Percentiles rank a stretch among this genome's conserved stretches.
Evolutionary conservation across 1,140 invertebrate genomes (phyloP).

Genomic region (Panagrolaimus sp.): DNA sequence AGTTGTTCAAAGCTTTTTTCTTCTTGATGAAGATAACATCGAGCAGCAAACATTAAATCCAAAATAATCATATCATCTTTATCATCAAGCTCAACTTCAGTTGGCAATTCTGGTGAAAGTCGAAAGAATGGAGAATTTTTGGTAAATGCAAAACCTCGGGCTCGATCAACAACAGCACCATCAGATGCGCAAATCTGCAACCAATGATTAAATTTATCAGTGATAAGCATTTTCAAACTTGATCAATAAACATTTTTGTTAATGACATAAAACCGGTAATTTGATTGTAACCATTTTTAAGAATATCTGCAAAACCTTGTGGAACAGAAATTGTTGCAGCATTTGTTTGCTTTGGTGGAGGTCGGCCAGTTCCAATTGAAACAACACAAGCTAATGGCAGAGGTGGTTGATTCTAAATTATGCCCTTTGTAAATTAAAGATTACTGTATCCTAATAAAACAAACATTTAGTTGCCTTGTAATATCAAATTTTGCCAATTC

Average conservation of each 20-base stretch:
- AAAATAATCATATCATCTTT: slow-evolving; percentile 27
- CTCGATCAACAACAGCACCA: slow-evolving; percentile 37
- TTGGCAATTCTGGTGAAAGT: slow-evolving; percentile 27
- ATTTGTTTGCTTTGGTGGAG: slow-evolving; percentile 62
- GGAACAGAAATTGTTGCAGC: slow-evolving; percentile 24
- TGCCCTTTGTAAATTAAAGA: background rate
- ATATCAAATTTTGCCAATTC: slow-evolving; percentile 81
- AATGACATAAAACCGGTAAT: slow-evolving; percentile 21
- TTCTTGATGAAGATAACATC: background rate
- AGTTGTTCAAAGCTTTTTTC: no score
- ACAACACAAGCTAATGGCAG: slow-evolving; percentile 60
- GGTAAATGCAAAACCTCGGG: slow-evolving; percentile 20
- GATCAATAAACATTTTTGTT: slow-evolving; percentile 40
- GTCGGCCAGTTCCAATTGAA: slow-evolving; percentile 63
- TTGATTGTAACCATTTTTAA: slow-evolving; percentile 2
- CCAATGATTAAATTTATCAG: no score
- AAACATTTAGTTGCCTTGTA: no score
- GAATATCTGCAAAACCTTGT: slow-evolving; percentile 62
- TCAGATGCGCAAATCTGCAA: slow-evolving; percentile 28
- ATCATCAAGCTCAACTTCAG: slow-evolving; percentile 30
- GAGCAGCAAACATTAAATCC: slow-evolving; percentile 29
- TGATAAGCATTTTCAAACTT: background rate
- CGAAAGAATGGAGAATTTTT: slow-evolving; percentile 32
- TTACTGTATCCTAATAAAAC: no score
- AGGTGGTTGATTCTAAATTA: slow-evolving; percentile 18